Conservation (phyloP, 2,113 vertebrate species). For the Dolichotis patagonum region DNA sequence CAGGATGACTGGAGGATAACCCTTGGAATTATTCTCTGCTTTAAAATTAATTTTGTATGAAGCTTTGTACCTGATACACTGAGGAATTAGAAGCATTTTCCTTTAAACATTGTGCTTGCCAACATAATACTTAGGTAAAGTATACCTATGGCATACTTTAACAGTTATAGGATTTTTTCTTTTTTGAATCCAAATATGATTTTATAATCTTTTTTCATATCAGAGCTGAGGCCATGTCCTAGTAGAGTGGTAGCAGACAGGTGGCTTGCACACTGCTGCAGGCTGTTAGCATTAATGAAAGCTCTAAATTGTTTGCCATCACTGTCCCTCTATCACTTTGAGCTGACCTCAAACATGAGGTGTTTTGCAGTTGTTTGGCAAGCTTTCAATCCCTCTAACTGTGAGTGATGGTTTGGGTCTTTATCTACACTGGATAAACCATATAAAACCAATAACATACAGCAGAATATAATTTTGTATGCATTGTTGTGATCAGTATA, state of each 20-base stretch:
- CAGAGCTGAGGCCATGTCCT: neutral
- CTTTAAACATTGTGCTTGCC: neutral
- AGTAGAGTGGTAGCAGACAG: neutral
- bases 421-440: neutral
- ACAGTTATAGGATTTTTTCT: neutral
- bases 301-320: neutral
- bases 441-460: neutral
- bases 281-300: neutral
- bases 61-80: neutral
- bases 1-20: neutral
- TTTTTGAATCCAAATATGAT: neutral
- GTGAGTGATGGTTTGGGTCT: neutral
- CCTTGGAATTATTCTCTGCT: neutral
- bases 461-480: neutral
- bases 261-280: too few species aligned
- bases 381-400: neutral
- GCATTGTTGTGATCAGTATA: neutral
- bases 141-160: neutral
- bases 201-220: neutral
- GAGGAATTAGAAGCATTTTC: neutral
- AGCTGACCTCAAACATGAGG: neutral
- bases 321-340: neutral
- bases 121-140: too few species aligned
- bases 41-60: conserved; percentile 9
- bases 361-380: neutral